These are phyloP conservation scores for Mythimna vitellina DNA, from an alignment of 2,888 invertebrate genomes.

Conservation along the genomic window DNA sequence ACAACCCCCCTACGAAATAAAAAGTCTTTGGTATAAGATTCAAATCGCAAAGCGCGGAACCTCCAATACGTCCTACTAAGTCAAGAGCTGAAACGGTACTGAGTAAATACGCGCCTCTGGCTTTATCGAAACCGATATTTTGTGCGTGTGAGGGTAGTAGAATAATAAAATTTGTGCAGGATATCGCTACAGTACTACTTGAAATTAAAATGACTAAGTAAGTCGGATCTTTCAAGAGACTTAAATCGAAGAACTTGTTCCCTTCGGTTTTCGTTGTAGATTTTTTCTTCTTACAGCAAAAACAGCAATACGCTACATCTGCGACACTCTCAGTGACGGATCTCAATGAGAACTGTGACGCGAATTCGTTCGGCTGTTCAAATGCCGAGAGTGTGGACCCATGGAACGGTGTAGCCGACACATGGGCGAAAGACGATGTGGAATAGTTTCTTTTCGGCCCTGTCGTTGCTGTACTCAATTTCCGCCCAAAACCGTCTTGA, in stretches of 20 bases:
- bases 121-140: conserved; percentile 93
- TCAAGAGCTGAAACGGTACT: conserved; percentile 96
- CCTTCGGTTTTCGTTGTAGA: conserved; percentile 75
- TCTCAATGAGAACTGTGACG: conserved; percentile 94
- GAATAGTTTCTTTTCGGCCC: conserved; percentile 93
- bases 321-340: conserved; percentile 91
- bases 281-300: conserved; percentile 79
- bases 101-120: conserved; percentile 93
- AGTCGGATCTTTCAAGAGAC: conserved; percentile 93
- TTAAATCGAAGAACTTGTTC: conserved; percentile 94
- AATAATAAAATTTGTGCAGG: conserved; percentile 97
- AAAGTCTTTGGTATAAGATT: conserved; percentile 94
- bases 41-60: conserved; percentile 95
- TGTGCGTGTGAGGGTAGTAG: conserved; percentile 94
- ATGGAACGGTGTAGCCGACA: conserved; percentile 94
- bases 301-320: conserved; percentile 85
- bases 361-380: conserved; percentile 94
- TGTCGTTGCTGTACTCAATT: conserved; percentile 76
- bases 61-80: conserved; percentile 95
- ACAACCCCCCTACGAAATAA: conserved; percentile 95
- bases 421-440: conserved; percentile 95
- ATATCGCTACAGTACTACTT: conserved; percentile 96
- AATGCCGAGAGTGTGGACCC: conserved; percentile 95
- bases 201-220: conserved; percentile 95
- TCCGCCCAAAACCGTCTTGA: conserved; percentile 80